These are phyloP conservation scores for Sorex araneus DNA, from an alignment of 2,113 vertebrate species.

Conservation along the genomic window DNA sequence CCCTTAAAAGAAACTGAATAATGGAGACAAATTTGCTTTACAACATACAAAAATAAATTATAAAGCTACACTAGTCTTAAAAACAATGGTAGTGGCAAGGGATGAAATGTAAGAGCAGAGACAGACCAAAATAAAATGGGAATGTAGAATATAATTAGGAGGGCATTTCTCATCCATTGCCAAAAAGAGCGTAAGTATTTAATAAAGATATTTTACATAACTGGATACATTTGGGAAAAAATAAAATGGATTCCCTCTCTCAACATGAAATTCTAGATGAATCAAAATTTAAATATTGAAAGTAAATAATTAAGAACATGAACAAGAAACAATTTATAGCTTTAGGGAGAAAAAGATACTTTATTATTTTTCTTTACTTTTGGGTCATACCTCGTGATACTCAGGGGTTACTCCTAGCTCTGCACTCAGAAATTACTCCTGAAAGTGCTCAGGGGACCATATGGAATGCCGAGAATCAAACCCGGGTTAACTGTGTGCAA, in stretches of 20 bases:
- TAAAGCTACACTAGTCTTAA: not conserved
- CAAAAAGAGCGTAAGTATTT: not conserved
- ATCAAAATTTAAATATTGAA: constrained; percentile 54
- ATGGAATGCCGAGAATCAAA: too few species aligned
- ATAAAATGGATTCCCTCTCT: constrained; percentile 32
- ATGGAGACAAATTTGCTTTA: not conserved
- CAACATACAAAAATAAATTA: not conserved
- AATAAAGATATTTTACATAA: constrained; percentile 4
- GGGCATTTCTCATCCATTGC: constrained; percentile 20
- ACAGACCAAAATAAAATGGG: not conserved
- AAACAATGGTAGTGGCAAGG: not conserved
- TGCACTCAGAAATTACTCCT: too few species aligned
- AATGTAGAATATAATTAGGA: constrained; percentile 4
- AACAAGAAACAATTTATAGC: not conserved
- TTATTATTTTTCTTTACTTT: too few species aligned
- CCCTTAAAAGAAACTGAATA: constrained; percentile 44
- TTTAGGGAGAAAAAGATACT: not conserved
- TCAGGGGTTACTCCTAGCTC: too few species aligned
- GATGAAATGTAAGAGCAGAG: not conserved
- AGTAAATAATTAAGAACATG: constrained; percentile 37
- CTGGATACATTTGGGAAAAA: constrained; percentile 15
- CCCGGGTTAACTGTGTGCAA: too few species aligned
- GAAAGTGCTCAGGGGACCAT: too few species aligned
- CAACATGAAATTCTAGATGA: constrained; percentile 2
- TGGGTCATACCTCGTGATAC: too few species aligned